Evolutionary conservation across 1,140 invertebrate genomes (phyloP).

Genomic region (Drosophila tropicalis): DNA sequence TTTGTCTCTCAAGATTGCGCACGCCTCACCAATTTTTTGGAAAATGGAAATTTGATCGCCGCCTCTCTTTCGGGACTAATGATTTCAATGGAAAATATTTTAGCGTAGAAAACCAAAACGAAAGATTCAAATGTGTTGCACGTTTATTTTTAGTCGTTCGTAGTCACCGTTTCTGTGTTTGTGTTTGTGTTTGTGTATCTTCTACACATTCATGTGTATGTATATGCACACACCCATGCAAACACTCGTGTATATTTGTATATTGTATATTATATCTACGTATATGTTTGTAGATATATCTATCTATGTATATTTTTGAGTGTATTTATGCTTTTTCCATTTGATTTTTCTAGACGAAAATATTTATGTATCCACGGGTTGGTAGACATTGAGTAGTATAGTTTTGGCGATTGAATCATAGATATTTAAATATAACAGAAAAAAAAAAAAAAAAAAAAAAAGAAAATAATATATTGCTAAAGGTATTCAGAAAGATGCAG

Average conservation of each 20-base stretch:
- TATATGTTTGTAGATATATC: conserved; percentile 32
- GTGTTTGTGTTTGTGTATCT: conserved; percentile 38
- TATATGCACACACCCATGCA: conserved; percentile 21
- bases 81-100: conserved; percentile 64
- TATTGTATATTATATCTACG: neutral
- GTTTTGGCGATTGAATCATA: conserved; percentile 16
- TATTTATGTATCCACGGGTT: conserved; percentile 16
- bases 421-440: conserved; percentile 23
- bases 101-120: conserved; percentile 41
- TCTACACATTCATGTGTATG: conserved; percentile 16
- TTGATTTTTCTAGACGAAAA: conserved; percentile 19
- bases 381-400: neutral
- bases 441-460: conserved; percentile 8
- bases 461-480: conserved; percentile 5
- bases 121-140: conserved; percentile 65
- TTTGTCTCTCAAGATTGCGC: conserved; percentile 43
- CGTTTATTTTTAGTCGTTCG: conserved; percentile 68
- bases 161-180: conserved; percentile 60
- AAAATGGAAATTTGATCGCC: conserved; percentile 69
- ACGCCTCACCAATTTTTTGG: conserved; percentile 66
- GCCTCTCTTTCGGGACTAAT: conserved; percentile 47
- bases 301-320: conserved; percentile 25
- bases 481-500: conserved; percentile 9
- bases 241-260: no score
- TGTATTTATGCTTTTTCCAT: conserved; percentile 17